phyloP scores from a whole-genome alignment of 2,888 invertebrate genomes.

The Thereva nobilitata region DNA sequence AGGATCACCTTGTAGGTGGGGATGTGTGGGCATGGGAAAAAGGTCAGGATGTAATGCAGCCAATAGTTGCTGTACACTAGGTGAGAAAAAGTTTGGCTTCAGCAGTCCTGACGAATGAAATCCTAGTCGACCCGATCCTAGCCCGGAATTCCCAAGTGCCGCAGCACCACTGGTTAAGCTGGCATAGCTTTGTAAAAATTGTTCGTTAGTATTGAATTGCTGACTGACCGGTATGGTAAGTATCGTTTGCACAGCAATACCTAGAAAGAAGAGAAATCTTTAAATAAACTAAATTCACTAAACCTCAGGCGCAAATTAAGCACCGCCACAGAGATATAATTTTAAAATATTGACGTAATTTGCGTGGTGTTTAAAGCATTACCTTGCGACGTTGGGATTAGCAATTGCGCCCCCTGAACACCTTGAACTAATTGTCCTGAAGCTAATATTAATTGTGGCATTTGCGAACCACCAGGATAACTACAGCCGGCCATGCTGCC shows the following conservation, averaged over 20 bases:
- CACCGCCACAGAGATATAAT: neutral
- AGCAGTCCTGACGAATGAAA: slow-evolving; percentile 71
- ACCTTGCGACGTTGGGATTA: slow-evolving; percentile 96
- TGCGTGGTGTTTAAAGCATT: slow-evolving; percentile 44
- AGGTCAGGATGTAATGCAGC: slow-evolving; percentile 76
- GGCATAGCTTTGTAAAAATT: slow-evolving; percentile 56
- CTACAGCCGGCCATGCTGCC: slow-evolving; percentile 59
- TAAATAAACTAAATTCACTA: too few species aligned
- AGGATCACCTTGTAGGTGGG: slow-evolving; percentile 39
- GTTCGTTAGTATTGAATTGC: slow-evolving; percentile 76
- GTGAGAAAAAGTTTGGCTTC: slow-evolving; percentile 76
- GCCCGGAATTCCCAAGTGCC: slow-evolving; percentile 72
- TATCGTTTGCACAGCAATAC: slow-evolving; percentile 93
- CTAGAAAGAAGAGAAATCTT: slow-evolving; percentile 59
- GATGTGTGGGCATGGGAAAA: slow-evolving; percentile 49
- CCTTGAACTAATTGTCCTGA: slow-evolving; percentile 91
- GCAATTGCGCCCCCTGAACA: slow-evolving; percentile 89
- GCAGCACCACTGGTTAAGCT: slow-evolving; percentile 44
- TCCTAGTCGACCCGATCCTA: slow-evolving; percentile 70
- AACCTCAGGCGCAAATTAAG: too few species aligned
- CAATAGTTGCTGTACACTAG: slow-evolving; percentile 74
- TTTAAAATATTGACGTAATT: slow-evolving; percentile 10
- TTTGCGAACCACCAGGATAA: slow-evolving; percentile 58
- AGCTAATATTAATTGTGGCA: slow-evolving; percentile 90
- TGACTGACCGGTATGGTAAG: slow-evolving; percentile 89